phyloP scores from a whole-genome alignment of 2,113 vertebrate genomes.

The Burhinus bistriatus region DNA sequence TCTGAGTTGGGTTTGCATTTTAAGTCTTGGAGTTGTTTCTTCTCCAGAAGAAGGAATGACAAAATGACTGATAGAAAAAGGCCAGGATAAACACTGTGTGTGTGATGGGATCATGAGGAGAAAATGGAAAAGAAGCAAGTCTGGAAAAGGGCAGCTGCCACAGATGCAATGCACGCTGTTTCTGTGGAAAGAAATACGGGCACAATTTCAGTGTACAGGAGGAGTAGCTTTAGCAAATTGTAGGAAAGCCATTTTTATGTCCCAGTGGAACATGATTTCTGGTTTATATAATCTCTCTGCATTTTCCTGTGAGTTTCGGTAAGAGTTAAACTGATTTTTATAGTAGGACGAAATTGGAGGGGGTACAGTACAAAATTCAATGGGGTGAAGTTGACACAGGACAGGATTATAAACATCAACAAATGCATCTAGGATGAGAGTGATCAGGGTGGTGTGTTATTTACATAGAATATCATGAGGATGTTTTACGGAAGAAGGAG shows the following conservation, averaged over 20 bases:
- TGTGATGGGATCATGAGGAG: not conserved
- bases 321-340: not conserved
- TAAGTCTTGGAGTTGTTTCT: not conserved
- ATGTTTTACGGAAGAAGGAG: not conserved
- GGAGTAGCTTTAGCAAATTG: not conserved
- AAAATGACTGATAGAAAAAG: not conserved
- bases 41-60: not conserved
- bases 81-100: not conserved
- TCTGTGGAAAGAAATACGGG: not conserved
- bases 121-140: not conserved
- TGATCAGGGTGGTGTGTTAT: not conserved
- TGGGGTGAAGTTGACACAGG: not conserved
- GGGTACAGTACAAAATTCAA: not conserved
- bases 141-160: not conserved
- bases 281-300: not conserved
- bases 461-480: not conserved
- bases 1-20: not conserved
- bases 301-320: not conserved
- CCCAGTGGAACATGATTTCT: not conserved
- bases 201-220: not conserved
- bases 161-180: not conserved
- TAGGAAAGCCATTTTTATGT: not conserved
- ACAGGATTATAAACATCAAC: not conserved
- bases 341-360: not conserved
- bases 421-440: not conserved